Percentiles rank a stretch among this genome's conserved stretches.
phyloP scores from a whole-genome alignment of 2,888 invertebrate species.

The Nymphalis urticae region DNA sequence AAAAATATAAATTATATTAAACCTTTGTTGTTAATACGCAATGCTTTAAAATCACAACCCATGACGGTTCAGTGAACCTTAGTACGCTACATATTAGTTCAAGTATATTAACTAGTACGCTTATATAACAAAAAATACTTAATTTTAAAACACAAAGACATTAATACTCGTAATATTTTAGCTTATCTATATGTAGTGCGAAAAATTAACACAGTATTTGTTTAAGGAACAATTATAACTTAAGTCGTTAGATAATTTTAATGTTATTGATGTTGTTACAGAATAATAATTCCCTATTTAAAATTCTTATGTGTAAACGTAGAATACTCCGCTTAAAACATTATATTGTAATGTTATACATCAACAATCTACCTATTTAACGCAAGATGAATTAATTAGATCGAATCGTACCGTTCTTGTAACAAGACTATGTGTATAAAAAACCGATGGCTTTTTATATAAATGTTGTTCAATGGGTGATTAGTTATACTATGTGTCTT shows the following conservation, averaged over 20 bases:
- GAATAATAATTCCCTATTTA: conserved; percentile 25
- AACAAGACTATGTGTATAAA: no score
- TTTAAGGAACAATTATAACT: not conserved
- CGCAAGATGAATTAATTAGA: conserved; percentile 23
- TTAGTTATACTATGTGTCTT: no score
- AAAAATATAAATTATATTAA: conserved; percentile 1
- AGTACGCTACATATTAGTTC: conserved; percentile 47
- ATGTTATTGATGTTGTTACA: conserved; percentile 31
- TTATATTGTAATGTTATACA: conserved; percentile 24
- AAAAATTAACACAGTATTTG: not conserved
- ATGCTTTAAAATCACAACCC: conserved; percentile 62
- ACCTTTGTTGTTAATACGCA: conserved; percentile 32
- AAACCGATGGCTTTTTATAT: not conserved
- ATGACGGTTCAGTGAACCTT: conserved; percentile 72
- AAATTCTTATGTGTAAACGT: conserved; percentile 25
- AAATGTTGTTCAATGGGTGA: not conserved
- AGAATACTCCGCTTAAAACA: conserved; percentile 32
- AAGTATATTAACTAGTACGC: conserved; percentile 33
- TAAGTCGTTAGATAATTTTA: conserved; percentile 2
- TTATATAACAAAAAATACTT: not conserved
- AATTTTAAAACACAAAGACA: not conserved
- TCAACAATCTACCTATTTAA: conserved; percentile 11
- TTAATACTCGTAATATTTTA: not conserved
- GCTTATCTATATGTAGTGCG: no score
- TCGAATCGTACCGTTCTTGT: not conserved